Percentiles rank a stretch among this genome's conserved stretches.
These are phyloP conservation scores for Sesia apiformis DNA, from an alignment of 2,888 invertebrate genomes.

Conservation along the genomic window DNA sequence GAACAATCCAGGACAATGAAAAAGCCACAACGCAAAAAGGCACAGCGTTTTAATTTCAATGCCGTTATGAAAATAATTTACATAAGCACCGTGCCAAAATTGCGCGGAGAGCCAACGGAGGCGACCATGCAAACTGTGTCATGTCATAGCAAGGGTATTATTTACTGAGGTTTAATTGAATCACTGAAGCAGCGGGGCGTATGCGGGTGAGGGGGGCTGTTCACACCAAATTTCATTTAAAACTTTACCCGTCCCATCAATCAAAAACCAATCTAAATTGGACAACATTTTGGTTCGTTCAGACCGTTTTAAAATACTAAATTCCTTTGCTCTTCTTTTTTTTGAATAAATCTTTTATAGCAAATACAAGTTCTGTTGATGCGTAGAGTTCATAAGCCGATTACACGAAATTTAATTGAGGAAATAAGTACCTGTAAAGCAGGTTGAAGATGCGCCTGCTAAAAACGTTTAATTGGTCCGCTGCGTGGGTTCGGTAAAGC, in stretches of 20 bases:
- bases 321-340: not conserved
- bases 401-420: conserved; percentile 23
- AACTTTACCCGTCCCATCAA: conserved; percentile 54
- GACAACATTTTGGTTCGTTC: conserved; percentile 36
- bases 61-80: not conserved
- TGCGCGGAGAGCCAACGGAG: not conserved
- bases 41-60: not conserved
- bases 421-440: conserved; percentile 14
- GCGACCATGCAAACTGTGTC: not conserved
- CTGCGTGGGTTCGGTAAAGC: not conserved
- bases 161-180: conserved; percentile 31
- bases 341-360: not conserved
- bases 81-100: not conserved
- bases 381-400: conserved; percentile 4
- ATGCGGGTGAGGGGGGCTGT: conserved; percentile 7
- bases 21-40: not conserved
- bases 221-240: conserved; percentile 44
- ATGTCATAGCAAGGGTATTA: conserved; percentile 12
- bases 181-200: conserved; percentile 10
- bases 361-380: conserved; percentile 10
- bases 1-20: not conserved
- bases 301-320: conserved; percentile 22
- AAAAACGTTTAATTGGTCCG: conserved; percentile 6
- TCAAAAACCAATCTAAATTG: conserved; percentile 65
- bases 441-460: conserved; percentile 6